phyloP scores from a whole-genome alignment of 2,888 invertebrate genomes.

The Drosophila lutescens region DNA sequence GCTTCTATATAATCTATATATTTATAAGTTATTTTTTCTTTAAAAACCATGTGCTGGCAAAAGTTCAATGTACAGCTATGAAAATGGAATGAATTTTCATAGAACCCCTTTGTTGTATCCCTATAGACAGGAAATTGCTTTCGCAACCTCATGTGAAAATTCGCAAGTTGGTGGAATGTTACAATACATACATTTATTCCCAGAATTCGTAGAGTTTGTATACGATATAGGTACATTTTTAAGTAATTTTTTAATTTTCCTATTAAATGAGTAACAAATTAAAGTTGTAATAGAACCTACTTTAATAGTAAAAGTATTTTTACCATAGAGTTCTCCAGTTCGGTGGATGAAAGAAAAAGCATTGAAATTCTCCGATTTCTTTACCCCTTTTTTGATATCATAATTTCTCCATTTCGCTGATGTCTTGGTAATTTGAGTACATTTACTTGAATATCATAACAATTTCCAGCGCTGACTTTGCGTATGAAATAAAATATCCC shows the following conservation, averaged over 20 bases:
- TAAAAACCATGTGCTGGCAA: conserved; percentile 23
- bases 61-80: conserved; percentile 68
- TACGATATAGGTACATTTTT: too few species aligned
- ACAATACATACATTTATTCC: conserved; percentile 5
- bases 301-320: neutral
- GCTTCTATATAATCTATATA: conserved; percentile 3
- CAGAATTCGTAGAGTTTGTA: neutral
- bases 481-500: conserved; percentile 23
- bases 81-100: conserved; percentile 1
- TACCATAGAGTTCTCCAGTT: neutral
- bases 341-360: neutral
- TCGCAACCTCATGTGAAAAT: conserved; percentile 64
- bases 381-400: neutral
- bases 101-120: too few species aligned
- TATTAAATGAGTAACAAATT: neutral
- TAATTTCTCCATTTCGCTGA: conserved; percentile 7
- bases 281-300: neutral
- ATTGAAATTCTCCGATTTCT: neutral
- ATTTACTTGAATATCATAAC: neutral
- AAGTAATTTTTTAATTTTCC: too few species aligned
- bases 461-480: conserved; percentile 17
- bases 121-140: conserved; percentile 26
- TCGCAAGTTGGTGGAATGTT: conserved; percentile 48
- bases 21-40: neutral
- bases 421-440: conserved; percentile 9